phyloP scores from a whole-genome alignment of 2,888 invertebrate species.

The Piscicola geometra region DNA sequence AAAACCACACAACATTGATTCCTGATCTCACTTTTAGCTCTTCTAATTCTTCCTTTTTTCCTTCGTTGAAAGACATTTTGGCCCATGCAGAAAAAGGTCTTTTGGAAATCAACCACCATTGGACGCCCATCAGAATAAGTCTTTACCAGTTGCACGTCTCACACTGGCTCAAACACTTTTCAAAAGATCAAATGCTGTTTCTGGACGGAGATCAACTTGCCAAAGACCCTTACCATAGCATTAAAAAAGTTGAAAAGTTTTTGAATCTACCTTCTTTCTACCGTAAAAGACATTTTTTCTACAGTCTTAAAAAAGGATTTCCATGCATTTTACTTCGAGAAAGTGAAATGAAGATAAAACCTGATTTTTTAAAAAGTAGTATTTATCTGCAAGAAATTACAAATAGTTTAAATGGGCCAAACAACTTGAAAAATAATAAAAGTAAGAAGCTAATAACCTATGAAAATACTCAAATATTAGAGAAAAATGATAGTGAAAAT shows the following conservation, averaged over 20 bases:
- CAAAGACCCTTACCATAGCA: background rate
- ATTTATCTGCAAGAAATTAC: no score
- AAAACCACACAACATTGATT: background rate
- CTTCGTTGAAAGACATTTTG: no score
- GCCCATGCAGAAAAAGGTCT: no score
- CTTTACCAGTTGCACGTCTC: background rate
- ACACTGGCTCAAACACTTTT: background rate
- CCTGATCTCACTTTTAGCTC: no score
- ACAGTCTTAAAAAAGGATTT: background rate
- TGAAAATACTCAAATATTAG: no score
- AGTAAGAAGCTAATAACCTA: no score
- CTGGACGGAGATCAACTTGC: background rate
- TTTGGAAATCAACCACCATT: background rate
- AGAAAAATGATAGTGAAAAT: no score
- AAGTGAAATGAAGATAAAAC: background rate
- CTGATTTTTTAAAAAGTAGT: no score
- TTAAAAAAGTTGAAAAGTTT: background rate
- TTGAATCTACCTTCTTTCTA: background rate
- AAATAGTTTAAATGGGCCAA: no score
- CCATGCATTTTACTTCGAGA: conserved; percentile 4
- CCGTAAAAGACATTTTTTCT: background rate
- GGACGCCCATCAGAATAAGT: background rate
- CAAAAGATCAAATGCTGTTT: background rate
- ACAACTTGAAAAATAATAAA: no score
- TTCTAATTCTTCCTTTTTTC: no score